These are phyloP conservation scores for Akabosia matsudoensis DNA, from an alignment of 1,140 invertebrate genomes.

Conservation along the genomic window DNA sequence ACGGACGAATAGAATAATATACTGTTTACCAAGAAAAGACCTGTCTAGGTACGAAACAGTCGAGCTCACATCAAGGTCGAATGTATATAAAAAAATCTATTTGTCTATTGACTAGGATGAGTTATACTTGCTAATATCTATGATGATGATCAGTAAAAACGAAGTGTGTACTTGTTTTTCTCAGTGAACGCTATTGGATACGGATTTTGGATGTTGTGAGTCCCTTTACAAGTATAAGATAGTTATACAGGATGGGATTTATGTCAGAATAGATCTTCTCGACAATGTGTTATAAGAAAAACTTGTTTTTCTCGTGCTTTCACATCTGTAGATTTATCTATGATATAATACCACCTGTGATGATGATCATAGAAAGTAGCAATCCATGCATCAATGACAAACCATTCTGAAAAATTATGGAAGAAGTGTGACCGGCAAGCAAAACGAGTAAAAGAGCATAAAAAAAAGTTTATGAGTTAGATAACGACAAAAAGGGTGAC, in stretches of 20 bases:
- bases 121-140: background rate
- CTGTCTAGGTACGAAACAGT: too few species aligned
- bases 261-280: background rate
- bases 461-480: too few species aligned
- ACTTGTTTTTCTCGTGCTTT: conserved; percentile 1
- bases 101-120: background rate
- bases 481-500: too few species aligned
- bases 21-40: too few species aligned
- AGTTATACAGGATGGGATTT: background rate
- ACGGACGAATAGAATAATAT: too few species aligned
- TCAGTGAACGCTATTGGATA: too few species aligned
- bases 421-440: background rate
- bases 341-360: background rate
- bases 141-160: too few species aligned
- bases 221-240: too few species aligned
- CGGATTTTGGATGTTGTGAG: too few species aligned
- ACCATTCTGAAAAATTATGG: background rate
- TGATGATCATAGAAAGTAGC: background rate
- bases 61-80: background rate
- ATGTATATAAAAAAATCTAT: background rate
- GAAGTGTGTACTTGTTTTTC: too few species aligned
- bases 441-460: too few species aligned
- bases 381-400: conserved; percentile 21
- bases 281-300: background rate
- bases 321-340: background rate